These are phyloP conservation scores for Eulemur albifrons DNA, from an alignment of 2,797 vertebrate species.

Conservation along the genomic window DNA sequence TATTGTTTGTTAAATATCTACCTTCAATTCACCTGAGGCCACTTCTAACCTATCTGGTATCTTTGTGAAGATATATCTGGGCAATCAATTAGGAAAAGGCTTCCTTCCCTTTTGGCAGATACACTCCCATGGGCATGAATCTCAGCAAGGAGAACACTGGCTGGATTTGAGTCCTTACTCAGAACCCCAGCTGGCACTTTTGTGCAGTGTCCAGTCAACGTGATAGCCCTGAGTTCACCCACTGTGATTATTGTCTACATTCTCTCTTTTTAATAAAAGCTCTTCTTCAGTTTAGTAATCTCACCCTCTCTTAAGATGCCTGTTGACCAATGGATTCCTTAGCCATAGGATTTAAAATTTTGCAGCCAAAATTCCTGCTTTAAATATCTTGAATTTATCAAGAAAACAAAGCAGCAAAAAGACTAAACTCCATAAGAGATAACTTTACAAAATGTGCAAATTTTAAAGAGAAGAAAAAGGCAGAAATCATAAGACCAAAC, in stretches of 20 bases:
- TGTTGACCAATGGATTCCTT: conserved; percentile 49
- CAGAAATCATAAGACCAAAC: conserved; percentile 69
- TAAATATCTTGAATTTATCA: background rate
- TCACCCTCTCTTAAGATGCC: conserved; percentile 17
- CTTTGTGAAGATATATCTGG: background rate
- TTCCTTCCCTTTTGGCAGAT: background rate
- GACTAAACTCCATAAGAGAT: background rate
- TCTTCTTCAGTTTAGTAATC: conserved; percentile 59
- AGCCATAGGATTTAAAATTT: conserved; percentile 47
- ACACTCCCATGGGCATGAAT: accelerated
- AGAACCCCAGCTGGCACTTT: background rate
- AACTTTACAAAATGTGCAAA: conserved; percentile 17
- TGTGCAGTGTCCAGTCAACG: background rate
- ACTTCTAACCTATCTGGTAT: background rate
- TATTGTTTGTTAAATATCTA: background rate
- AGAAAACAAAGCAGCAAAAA: conserved; percentile 8
- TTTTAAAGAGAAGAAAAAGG: conserved; percentile 32
- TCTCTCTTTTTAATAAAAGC: conserved; percentile 64
- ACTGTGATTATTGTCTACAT: conserved; percentile 37
- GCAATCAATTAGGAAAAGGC: background rate
- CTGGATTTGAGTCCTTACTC: background rate
- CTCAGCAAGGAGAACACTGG: background rate
- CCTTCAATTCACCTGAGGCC: background rate
- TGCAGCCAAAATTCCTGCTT: conserved; percentile 58
- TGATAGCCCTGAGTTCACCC: background rate